Evolutionary conservation across 2,888 invertebrate genomes (phyloP), one percentile per base, ranked within the genome.

Genomic region (Troilus luridus): DNA sequence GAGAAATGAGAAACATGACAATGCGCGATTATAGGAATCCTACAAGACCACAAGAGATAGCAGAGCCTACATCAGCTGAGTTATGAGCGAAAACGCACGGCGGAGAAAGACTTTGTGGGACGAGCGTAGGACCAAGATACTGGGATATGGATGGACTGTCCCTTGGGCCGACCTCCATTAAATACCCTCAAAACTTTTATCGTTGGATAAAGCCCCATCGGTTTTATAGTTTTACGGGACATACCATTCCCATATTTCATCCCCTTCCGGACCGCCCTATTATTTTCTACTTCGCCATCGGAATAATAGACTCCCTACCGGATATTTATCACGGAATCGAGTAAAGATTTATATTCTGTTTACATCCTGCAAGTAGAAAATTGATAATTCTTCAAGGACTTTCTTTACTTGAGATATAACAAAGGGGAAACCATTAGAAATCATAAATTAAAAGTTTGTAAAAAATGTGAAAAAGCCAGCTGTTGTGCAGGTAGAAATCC

Each of bases 181-280:
- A 85, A 85, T 85, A 85, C 85, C n/a, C n/a, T 85, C 85, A 56
- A 85, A 85, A 85, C 85, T 85, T 85, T 85, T 85, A 54, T 85
- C 56, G 54, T 85, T 85, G 85, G 85, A 54, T 85, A 85, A 85
- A 85, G 56, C 85, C 56, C 85, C 85, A 85, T 85, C 85, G 85
- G 85, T 85, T 85, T 85, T 85, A 85, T 85, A 85, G 85, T 85
- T 85, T 85, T 85, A 85, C 56, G 85, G 58, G 56, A 21, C 85
- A 85, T 85, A 54, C 85, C 85, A 56, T n/a, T 5, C 56, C 54
- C 85, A 54, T 85, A 85, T 85, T 85, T 85, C 85, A 85, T 85
- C 85, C 85, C 85, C n/a, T 56, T 85, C 85, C 85, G 85, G 56
- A 21, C 54, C 85, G n/a, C 85, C 85, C 85, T 85, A 85, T 85